Conservation (phyloP, 2,888 invertebrate genomes). For the Phengaris alcon region DNA sequence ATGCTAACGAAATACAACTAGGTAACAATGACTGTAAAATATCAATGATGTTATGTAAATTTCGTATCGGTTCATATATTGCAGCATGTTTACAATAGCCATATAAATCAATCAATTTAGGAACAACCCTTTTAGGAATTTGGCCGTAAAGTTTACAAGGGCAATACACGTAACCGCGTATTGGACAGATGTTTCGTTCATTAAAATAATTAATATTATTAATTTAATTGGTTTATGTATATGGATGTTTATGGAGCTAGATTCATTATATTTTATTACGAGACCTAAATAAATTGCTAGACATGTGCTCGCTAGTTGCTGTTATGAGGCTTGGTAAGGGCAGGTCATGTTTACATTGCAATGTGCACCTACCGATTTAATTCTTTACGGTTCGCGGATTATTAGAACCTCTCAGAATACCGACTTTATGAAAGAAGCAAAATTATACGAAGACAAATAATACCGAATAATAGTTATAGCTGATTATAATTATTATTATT, state of each 20-base stretch:
- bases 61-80: background rate
- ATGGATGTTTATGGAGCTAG: background rate
- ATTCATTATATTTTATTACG: background rate
- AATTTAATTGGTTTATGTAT: background rate
- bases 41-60: background rate
- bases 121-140: constrained; percentile 19
- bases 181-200: constrained; percentile 18
- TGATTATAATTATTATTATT: too few species aligned
- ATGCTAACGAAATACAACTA: background rate
- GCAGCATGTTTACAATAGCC: constrained; percentile 5
- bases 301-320: background rate
- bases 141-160: constrained; percentile 1
- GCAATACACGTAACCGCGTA: background rate
- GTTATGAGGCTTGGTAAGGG: background rate
- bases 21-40: background rate
- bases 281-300: background rate
- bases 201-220: constrained; percentile 15
- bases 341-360: too few species aligned
- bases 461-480: too few species aligned
- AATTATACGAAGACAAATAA: too few species aligned
- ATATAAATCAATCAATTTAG: constrained; percentile 18
- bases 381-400: too few species aligned
- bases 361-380: too few species aligned
- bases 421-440: too few species aligned
- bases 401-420: too few species aligned